Conservation (phyloP, 2,113 vertebrate species). For the Brienomyrus brachyistius region DNA sequence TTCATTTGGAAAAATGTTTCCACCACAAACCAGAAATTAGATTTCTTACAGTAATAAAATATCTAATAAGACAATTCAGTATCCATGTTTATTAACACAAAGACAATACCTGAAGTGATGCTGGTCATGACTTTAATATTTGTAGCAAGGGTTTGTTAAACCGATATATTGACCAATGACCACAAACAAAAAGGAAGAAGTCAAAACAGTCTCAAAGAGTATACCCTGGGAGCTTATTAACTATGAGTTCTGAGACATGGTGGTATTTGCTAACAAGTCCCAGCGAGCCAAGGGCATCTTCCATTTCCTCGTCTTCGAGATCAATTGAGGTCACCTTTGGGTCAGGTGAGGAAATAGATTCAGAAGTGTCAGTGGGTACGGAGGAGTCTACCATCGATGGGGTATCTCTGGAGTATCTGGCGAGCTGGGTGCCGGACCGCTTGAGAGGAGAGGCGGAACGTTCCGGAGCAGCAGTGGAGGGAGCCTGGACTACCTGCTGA, state of each 20-base stretch:
- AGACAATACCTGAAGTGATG: background rate
- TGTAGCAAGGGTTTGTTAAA: background rate
- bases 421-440: conserved; percentile 26
- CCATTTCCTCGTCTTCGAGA: conserved; percentile 42
- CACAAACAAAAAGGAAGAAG: background rate
- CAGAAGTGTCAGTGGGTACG: conserved; percentile 40
- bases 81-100: background rate
- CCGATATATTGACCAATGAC: background rate
- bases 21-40: background rate
- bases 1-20: background rate
- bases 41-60: background rate
- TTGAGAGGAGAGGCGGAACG: conserved; percentile 20
- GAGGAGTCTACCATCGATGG: conserved; percentile 49
- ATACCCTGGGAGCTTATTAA: conserved; percentile 80
- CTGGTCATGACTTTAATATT: background rate
- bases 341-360: conserved; percentile 38
- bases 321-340: conserved; percentile 28
- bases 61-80: background rate
- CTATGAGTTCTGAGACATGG: conserved; percentile 76
- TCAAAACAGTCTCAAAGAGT: conserved; percentile 61
- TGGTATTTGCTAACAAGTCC: conserved; percentile 59
- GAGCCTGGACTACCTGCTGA: background rate
- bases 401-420: conserved; percentile 43
- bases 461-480: conserved; percentile 20
- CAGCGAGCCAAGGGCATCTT: conserved; percentile 56